Conservation (phyloP, 2,113 vertebrate genomes). For the Alces alces region DNA sequence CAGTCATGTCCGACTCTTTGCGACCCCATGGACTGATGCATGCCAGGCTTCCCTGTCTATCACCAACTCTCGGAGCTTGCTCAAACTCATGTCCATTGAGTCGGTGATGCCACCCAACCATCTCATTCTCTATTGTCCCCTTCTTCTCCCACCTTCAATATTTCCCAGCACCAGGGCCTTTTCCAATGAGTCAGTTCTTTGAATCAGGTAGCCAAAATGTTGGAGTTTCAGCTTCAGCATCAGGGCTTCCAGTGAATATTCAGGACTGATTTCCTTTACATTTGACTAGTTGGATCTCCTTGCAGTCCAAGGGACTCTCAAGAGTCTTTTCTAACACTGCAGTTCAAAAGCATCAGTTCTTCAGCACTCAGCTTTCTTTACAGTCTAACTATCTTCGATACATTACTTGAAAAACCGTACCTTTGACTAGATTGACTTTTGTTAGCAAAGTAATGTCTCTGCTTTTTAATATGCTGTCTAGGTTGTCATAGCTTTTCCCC, state of each 20-base stretch:
- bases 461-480: not conserved
- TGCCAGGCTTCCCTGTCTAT: not conserved
- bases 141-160: not conserved
- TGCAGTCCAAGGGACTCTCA: not conserved
- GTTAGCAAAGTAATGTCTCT: not conserved
- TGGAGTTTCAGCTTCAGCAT: not conserved
- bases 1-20: not conserved
- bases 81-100: not conserved
- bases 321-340: not conserved
- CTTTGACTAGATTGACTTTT: not conserved
- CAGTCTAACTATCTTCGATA: not conserved
- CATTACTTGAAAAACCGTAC: rapidly evolving
- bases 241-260: not conserved
- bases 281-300: not conserved
- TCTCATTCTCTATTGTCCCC: not conserved
- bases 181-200: not conserved
- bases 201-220: not conserved
- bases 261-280: not conserved
- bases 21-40: not conserved
- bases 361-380: not conserved
- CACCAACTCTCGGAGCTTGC: not conserved
- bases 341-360: not conserved
- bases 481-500: not conserved
- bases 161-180: not conserved
- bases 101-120: not conserved